Percentiles rank a stretch among this genome's conserved stretches.
Conservation (phyloP, 2,888 invertebrate genomes). For the Lymantria monacha region DNA sequence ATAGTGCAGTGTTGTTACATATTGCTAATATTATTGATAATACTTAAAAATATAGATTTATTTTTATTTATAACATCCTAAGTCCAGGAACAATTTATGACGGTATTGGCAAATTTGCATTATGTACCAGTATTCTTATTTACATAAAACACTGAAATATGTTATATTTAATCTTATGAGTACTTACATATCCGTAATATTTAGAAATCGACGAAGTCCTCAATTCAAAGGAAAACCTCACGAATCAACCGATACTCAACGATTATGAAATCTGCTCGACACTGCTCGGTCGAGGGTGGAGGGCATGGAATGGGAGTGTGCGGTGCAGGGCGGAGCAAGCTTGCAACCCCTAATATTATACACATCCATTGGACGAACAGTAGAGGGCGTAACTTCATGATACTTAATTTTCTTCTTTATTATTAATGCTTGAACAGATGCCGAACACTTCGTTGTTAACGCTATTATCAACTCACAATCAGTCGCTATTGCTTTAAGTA, state of each 20-base stretch:
- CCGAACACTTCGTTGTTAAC: slow-evolving; percentile 12
- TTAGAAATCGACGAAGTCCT: slow-evolving; percentile 8
- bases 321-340: slow-evolving; percentile 46
- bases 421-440: slow-evolving; percentile 37
- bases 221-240: slow-evolving; percentile 20
- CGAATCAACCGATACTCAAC: slow-evolving; percentile 34
- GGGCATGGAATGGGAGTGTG: slow-evolving; percentile 35
- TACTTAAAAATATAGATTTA: no score
- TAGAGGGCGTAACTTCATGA: slow-evolving; percentile 39
- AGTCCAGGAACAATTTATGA: no score
- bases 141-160: no score
- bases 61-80: no score
- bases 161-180: no score
- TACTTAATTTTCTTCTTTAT: slow-evolving; percentile 28
- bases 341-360: slow-evolving; percentile 35
- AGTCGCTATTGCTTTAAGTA: no score
- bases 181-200: slow-evolving; percentile 12
- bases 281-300: slow-evolving; percentile 37
- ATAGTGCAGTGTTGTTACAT: no score
- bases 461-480: background rate
- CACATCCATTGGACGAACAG: slow-evolving; percentile 44
- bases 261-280: slow-evolving; percentile 35
- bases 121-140: no score
- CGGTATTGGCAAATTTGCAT: no score
- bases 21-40: no score